Conservation (phyloP, 2,888 invertebrate genomes). For the Clunio marinus region DNA sequence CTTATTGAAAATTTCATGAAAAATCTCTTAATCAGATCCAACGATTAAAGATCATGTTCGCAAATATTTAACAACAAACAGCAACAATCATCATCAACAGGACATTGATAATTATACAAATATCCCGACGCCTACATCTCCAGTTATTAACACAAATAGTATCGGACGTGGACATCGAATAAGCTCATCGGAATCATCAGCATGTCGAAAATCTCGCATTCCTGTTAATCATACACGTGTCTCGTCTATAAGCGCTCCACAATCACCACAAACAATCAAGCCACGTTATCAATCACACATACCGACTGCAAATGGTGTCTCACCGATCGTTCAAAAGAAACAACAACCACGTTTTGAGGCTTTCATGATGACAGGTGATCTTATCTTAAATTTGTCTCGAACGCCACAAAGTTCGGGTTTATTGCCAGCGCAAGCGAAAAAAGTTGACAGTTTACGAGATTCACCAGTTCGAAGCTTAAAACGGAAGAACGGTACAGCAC, state of each 20-base stretch:
- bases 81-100: conserved; percentile 52
- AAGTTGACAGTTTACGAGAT: conserved; percentile 51
- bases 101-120: conserved; percentile 50
- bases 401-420: conserved; percentile 66
- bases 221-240: conserved; percentile 41
- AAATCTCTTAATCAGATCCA: conserved; percentile 62
- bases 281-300: conserved; percentile 46
- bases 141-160: conserved; percentile 42
- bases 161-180: conserved; percentile 47
- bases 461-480: conserved; percentile 44
- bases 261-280: conserved; percentile 47
- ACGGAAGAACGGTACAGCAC: conserved; percentile 49
- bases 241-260: conserved; percentile 46
- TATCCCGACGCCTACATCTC: conserved; percentile 41
- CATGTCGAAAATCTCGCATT: conserved; percentile 45
- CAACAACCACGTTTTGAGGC: conserved; percentile 68
- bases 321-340: conserved; percentile 1
- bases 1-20: not conserved
- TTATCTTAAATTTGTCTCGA: conserved; percentile 86
- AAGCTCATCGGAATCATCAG: conserved; percentile 46
- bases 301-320: conserved; percentile 42
- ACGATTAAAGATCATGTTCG: conserved; percentile 77
- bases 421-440: conserved; percentile 54
- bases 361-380: conserved; percentile 97
- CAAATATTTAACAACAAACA: conserved; percentile 62